These are phyloP conservation scores for Cyclophora punctaria DNA, from an alignment of 2,888 invertebrate species.

Conservation along the genomic window DNA sequence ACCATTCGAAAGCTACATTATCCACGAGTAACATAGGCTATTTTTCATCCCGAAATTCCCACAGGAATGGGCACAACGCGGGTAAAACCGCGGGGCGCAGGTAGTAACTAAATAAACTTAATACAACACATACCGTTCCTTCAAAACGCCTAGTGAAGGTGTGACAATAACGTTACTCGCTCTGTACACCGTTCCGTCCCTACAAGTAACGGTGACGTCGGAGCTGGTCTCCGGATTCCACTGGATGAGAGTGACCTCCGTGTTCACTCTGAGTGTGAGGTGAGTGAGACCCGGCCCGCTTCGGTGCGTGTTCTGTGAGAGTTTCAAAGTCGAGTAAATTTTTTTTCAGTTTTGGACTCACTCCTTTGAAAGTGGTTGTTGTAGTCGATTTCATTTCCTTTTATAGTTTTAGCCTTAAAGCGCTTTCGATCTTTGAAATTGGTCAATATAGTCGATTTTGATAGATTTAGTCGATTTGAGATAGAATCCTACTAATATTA, in stretches of 20 bases:
- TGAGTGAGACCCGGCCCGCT: constrained; percentile 43
- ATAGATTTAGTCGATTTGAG: no score
- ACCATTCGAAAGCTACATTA: no score
- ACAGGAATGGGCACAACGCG: no score
- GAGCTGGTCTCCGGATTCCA: constrained; percentile 33
- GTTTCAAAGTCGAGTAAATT: neutral
- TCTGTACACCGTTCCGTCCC: constrained; percentile 65
- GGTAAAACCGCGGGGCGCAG: neutral
- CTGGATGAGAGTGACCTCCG: constrained; percentile 39
- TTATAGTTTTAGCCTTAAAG: no score
- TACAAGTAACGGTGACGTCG: constrained; percentile 55
- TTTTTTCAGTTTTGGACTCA: neutral
- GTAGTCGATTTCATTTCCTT: no score
- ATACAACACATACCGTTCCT: constrained; percentile 51
- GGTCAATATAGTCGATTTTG: no score
- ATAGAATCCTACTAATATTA: no score
- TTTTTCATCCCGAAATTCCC: no score
- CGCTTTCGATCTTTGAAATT: no score
- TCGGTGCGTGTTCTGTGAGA: constrained; percentile 48
- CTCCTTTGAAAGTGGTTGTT: no score
- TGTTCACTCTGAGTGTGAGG: constrained; percentile 39
- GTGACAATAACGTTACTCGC: constrained; percentile 81
- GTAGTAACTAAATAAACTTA: no score
- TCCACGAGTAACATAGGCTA: no score
- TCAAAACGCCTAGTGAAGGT: constrained; percentile 80